Evolutionary conservation across 53 echinoderm and acorn worm species (phyloP), one percentile per base, ranked within the genome.

Genomic region (Henricia sp.): DNA sequence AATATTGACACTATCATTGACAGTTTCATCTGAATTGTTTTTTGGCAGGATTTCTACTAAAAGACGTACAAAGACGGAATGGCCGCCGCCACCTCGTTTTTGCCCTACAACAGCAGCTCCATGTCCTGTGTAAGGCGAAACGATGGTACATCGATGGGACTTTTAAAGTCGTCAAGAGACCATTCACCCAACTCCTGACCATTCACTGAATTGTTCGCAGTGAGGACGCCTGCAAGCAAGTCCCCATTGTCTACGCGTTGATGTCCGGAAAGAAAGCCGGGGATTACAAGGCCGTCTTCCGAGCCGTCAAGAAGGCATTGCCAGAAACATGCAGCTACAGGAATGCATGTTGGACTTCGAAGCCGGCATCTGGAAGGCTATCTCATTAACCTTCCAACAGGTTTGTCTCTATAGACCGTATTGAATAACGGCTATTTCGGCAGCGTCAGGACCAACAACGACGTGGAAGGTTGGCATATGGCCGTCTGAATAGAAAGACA

Each of bases 61-160:
- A 64, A 71, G 89, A 89, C 62, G 48, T 89, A 27, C 27, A 39
- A 6, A 27, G 71, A 9, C 29, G 21, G 1, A 70, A 71, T 24
- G 85, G 56, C 5, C 44, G 46, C 21, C 70, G 86, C 9, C 80
- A 86, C 58, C 30, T 86, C 19, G n/a, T 86, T 16, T 86, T 90
- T 33, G 76, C 64, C 39, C 48, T 44, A 14, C 23, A 29, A 2
- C 70, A 78, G 10, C 90, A 90, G 55, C 68, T 75, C 30, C 1
- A 50, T 6, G 17, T 75, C 10, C 72, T 90, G 20, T 6, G 43
- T 1, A 70, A 28, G 37, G 78, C 68, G 0, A 72, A 64, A 57
- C 35, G 52, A 19, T 91, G 86, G 86, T 91, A 86, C 56, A 23
- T 86, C 3, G 86, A 86, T 72, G 91, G 87, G 33, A 91, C 86